Percentiles rank a stretch among this genome's conserved stretches.
These are phyloP conservation scores for Merodon equestris DNA, from an alignment of 2,888 invertebrate species.

Conservation along the genomic window DNA sequence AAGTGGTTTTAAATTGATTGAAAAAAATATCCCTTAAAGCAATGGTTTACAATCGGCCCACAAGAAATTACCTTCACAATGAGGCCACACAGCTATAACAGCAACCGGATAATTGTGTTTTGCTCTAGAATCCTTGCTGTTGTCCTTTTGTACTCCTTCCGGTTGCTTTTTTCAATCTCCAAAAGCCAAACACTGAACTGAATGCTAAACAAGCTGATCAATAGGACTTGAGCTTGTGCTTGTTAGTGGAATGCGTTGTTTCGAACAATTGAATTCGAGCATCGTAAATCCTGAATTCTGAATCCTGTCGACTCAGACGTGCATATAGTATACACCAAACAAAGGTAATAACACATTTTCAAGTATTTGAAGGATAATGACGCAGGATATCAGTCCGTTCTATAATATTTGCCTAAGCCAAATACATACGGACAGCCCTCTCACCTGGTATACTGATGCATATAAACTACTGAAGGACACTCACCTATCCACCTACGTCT, in stretches of 20 bases:
- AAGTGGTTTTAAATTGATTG: slow-evolving; percentile 45
- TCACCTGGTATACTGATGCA: slow-evolving; percentile 58
- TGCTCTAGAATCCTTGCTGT: no score
- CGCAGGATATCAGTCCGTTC: slow-evolving; percentile 63
- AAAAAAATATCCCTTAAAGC: not conserved
- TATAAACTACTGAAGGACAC: slow-evolving; percentile 50
- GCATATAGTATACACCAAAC: not conserved
- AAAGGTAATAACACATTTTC: slow-evolving; percentile 23
- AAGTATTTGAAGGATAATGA: slow-evolving; percentile 64
- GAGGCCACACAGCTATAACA: no score
- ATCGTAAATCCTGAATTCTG: slow-evolving; percentile 32
- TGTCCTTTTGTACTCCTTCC: no score
- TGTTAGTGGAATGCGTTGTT: no score
- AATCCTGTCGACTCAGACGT: not conserved
- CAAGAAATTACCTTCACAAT: no score
- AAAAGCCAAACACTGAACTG: slow-evolving; percentile 60
- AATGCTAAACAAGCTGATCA: slow-evolving; percentile 53
- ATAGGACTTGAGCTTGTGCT: no score
- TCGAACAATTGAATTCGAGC: no score
- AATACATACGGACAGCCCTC: slow-evolving; percentile 36
- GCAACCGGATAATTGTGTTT: no score
- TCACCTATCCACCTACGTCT: slow-evolving; percentile 26
- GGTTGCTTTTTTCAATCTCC: slow-evolving; percentile 2
- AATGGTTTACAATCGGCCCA: no score
- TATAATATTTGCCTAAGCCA: slow-evolving; percentile 62